phyloP scores from a whole-genome alignment of 2,888 invertebrate genomes.

The Melieria picta region DNA sequence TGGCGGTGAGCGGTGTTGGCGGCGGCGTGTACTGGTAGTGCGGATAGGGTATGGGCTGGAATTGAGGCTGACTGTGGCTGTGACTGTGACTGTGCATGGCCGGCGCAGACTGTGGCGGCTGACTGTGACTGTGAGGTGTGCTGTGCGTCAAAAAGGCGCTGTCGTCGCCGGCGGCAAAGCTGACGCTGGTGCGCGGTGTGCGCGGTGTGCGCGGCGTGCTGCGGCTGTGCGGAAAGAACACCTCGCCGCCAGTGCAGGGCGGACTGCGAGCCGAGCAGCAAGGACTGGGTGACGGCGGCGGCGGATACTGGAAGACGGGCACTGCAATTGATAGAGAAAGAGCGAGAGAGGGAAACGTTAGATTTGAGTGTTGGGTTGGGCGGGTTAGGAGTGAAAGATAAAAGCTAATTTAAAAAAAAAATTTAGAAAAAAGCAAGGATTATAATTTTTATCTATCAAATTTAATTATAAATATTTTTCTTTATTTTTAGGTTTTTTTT shows the following conservation, averaged over 20 bases:
- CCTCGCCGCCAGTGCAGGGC: constrained; percentile 57
- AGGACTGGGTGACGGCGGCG: constrained; percentile 64
- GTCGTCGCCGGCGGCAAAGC: constrained; percentile 61
- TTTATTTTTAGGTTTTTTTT: too few species aligned
- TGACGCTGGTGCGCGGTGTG: constrained; percentile 51
- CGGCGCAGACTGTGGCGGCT: constrained; percentile 61
- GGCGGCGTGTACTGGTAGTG: constrained; percentile 59
- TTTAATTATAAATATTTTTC: too few species aligned
- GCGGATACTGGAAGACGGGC: constrained; percentile 64
- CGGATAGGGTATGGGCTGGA: constrained; percentile 51
- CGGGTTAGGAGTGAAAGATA: background rate
- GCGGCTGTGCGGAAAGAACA: constrained; percentile 62
- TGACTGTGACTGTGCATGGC: constrained; percentile 52
- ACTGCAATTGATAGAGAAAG: constrained; percentile 55
- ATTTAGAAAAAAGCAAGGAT: background rate
- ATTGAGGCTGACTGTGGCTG: constrained; percentile 52
- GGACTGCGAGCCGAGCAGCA: constrained; percentile 62
- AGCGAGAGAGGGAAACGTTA: constrained; percentile 15
- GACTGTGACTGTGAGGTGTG: constrained; percentile 42
- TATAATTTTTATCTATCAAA: background rate
- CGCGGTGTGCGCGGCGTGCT: constrained; percentile 61
- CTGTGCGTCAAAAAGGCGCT: constrained; percentile 57
- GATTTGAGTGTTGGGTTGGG: background rate
- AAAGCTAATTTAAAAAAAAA: background rate
- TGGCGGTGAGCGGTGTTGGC: constrained; percentile 58